phyloP scores from a whole-genome alignment of 2,113 vertebrate species.

The Passer domesticus region DNA sequence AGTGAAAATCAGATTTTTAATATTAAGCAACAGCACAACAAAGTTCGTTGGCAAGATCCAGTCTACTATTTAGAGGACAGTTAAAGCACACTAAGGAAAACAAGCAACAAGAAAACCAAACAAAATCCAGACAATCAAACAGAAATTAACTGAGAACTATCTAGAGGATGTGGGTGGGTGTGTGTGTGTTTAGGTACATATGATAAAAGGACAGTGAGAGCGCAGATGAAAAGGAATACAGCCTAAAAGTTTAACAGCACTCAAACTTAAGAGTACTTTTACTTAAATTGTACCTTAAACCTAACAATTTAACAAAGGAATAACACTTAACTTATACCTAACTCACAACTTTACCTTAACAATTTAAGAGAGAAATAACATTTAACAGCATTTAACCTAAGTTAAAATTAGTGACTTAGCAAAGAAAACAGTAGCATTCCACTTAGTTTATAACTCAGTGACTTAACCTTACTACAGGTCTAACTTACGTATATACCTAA shows the following conservation, averaged over 20 bases:
- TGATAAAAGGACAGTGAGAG: neutral
- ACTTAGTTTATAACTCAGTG: neutral
- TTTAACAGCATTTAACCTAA: neutral
- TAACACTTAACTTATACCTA: neutral
- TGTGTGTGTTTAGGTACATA: fast-evolving
- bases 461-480: neutral
- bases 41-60: neutral
- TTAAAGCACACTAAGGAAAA: neutral
- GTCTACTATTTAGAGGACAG: neutral
- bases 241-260: neutral
- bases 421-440: neutral
- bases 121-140: neutral
- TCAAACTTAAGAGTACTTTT: neutral
- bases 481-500: neutral
- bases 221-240: neutral
- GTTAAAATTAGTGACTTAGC: neutral
- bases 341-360: neutral
- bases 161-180: too few species aligned
- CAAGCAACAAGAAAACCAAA: neutral
- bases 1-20: neutral
- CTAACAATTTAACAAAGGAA: neutral
- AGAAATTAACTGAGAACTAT: neutral
- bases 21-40: neutral
- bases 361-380: neutral
- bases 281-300: neutral